Evolutionary conservation across 2,797 vertebrate genomes (phyloP).

Genomic region (Psittacula derbiana): DNA sequence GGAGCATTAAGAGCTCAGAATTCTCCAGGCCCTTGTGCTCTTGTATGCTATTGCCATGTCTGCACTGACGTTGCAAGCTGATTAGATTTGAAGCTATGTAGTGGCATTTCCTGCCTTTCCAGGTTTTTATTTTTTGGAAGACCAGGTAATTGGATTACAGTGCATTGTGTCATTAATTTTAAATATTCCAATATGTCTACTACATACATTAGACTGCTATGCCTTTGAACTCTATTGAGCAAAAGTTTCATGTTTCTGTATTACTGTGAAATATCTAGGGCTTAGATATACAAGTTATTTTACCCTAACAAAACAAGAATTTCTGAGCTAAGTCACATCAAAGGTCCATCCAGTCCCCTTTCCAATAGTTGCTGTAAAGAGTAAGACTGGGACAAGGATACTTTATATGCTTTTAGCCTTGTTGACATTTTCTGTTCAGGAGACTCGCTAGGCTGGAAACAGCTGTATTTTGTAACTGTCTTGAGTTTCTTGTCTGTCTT

Average conservation of each 20-base stretch:
- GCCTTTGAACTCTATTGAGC: neutral
- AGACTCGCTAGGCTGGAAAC: neutral
- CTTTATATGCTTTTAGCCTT: neutral
- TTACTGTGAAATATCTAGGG: neutral
- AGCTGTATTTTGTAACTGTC: neutral
- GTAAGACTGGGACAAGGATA: neutral
- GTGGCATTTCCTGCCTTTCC: neutral
- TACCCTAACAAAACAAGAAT: neutral
- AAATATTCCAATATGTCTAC: neutral
- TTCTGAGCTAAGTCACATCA: neutral
- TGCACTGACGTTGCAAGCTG: neutral
- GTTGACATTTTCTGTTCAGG: neutral
- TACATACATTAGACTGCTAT: neutral
- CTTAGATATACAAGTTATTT: neutral
- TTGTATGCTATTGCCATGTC: fast-evolving
- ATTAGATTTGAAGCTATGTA: neutral
- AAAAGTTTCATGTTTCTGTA: neutral
- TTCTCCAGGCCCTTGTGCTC: fast-evolving
- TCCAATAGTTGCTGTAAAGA: neutral
- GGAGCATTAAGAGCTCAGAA: fast-evolving
- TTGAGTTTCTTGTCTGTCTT: neutral
- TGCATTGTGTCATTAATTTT: neutral
- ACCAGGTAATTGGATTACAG: neutral
- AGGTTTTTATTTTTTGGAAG: neutral
- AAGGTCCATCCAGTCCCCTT: neutral